phyloP scores from a whole-genome alignment of 2,888 invertebrate genomes.

The Hirtodrosophila trivittata region DNA sequence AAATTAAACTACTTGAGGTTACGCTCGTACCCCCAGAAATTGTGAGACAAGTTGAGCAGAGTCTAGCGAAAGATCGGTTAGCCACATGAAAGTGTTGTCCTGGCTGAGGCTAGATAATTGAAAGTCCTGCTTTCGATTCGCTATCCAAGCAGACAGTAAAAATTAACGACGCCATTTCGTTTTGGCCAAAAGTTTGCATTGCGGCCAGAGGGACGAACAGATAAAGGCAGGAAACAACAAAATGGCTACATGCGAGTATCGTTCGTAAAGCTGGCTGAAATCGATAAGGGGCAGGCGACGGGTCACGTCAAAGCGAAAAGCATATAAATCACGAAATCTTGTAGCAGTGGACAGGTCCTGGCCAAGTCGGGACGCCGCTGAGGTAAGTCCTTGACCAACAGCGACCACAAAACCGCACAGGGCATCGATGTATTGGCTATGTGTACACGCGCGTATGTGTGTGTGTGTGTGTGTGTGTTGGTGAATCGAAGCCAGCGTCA shows the following conservation, averaged over 20 bases:
- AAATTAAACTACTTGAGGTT: slow-evolving; percentile 51
- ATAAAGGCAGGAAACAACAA: slow-evolving; percentile 63
- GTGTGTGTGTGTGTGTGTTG: slow-evolving; percentile 20
- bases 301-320: slow-evolving; percentile 68
- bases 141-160: slow-evolving; percentile 55
- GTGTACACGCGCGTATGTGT: slow-evolving; percentile 2
- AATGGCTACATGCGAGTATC: slow-evolving; percentile 43
- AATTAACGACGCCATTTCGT: slow-evolving; percentile 72
- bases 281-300: slow-evolving; percentile 54
- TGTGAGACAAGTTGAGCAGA: slow-evolving; percentile 21
- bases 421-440: slow-evolving; percentile 32
- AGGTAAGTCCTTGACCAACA: slow-evolving; percentile 72
- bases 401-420: slow-evolving; percentile 25
- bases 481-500: slow-evolving; percentile 61
- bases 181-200: slow-evolving; percentile 64
- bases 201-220: slow-evolving; percentile 43
- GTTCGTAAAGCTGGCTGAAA: slow-evolving; percentile 49
- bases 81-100: slow-evolving; percentile 61
- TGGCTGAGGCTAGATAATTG: slow-evolving; percentile 58
- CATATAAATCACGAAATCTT: slow-evolving; percentile 78
- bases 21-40: too few species aligned
- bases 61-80: slow-evolving; percentile 22
- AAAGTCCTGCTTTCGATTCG: slow-evolving; percentile 36
- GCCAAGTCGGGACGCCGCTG: slow-evolving; percentile 42
- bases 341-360: slow-evolving; percentile 60